Evolutionary conservation across 2,888 invertebrate species (phyloP).

Genomic region (Apotomis turbidana): DNA sequence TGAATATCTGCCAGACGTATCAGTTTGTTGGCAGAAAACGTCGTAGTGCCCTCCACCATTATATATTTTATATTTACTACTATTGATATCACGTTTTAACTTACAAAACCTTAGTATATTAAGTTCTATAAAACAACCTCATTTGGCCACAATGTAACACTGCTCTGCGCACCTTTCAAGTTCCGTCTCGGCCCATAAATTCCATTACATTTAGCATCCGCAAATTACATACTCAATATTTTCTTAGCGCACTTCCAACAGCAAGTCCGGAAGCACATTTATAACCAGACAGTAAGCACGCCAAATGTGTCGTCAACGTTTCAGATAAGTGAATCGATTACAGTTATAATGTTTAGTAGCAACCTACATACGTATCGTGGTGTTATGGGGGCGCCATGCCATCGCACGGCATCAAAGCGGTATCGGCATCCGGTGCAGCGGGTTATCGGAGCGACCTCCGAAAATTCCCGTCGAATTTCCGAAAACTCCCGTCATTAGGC

Average conservation of each 20-base stretch:
- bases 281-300: slow-evolving; percentile 19
- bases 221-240: slow-evolving; percentile 35
- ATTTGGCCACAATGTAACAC: slow-evolving; percentile 3
- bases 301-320: slow-evolving; percentile 37
- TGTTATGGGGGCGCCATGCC: slow-evolving; percentile 64
- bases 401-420: slow-evolving; percentile 76
- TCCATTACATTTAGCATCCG: slow-evolving; percentile 21
- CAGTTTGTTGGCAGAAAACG: no score
- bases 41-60: no score
- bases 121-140: background rate
- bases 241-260: slow-evolving; percentile 33
- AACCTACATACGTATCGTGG: slow-evolving; percentile 35
- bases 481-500: slow-evolving; percentile 71
- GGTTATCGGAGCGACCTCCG: slow-evolving; percentile 80
- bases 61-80: no score
- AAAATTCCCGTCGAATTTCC: slow-evolving; percentile 52
- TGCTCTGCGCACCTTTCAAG: slow-evolving; percentile 12
- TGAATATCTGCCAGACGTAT: no score
- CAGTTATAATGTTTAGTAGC: slow-evolving; percentile 35
- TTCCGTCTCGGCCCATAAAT: slow-evolving; percentile 23
- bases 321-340: slow-evolving; percentile 39
- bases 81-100: no score
- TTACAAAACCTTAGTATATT: background rate
- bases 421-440: slow-evolving; percentile 79
- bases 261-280: slow-evolving; percentile 22